These are phyloP conservation scores for Oscheius sp. DNA, from an alignment of 2,888 invertebrate genomes.

Conservation along the genomic window DNA sequence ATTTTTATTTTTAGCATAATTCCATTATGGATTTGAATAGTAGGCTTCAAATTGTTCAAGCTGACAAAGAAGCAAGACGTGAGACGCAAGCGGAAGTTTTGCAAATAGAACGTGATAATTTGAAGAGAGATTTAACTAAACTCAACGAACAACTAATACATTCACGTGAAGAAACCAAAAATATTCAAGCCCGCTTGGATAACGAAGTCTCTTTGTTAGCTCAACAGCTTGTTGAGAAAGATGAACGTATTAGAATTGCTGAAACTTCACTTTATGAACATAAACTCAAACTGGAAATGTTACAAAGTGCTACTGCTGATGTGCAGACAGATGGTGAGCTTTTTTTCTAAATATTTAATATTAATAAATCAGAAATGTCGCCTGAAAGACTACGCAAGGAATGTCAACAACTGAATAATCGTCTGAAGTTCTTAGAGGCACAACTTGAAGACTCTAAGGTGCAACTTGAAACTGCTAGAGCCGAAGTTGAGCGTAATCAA, in stretches of 20 bases:
- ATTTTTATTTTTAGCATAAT: conserved; percentile 29
- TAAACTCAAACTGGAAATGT: conserved; percentile 32
- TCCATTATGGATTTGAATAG: conserved; percentile 42
- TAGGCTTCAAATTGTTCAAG: conserved; percentile 36
- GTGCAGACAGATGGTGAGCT: conserved; percentile 21
- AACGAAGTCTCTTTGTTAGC: conserved; percentile 31
- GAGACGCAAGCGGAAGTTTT: conserved; percentile 40
- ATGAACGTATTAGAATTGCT: conserved; percentile 28
- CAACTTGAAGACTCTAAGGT: conserved; percentile 47
- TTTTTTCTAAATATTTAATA: no score
- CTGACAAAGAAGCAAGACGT: conserved; percentile 31
- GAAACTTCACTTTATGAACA: conserved; percentile 38
- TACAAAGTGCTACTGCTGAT: conserved; percentile 29
- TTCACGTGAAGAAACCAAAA: conserved; percentile 40
- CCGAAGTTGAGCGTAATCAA: conserved; percentile 35
- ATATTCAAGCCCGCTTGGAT: conserved; percentile 31
- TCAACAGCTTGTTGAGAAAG: conserved; percentile 41
- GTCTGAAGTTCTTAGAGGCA: conserved; percentile 47
- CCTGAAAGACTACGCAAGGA: conserved; percentile 52
- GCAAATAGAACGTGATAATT: conserved; percentile 37
- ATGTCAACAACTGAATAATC: conserved; percentile 50
- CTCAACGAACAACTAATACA: conserved; percentile 37
- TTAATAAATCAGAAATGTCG: conserved; percentile 34
- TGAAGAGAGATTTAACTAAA: conserved; percentile 36
- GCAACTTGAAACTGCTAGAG: conserved; percentile 37